A percentile compares a stretch with the other conserved stretches of the same genome.
phyloP scores from a whole-genome alignment of 2,888 invertebrate genomes.

The Saturnia pavonia region DNA sequence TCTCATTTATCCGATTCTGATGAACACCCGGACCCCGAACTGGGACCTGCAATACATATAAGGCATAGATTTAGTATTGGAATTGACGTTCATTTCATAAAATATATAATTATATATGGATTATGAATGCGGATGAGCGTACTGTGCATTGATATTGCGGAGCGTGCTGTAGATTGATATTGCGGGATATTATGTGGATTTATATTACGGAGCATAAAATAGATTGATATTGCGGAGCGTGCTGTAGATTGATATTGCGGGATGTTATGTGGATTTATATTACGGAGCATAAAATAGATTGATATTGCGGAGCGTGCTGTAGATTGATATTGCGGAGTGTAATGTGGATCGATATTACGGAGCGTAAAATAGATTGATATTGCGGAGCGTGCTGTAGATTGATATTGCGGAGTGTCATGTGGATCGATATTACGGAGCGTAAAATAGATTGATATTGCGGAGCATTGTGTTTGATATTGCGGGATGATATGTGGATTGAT shows the following conservation, averaged over 20 bases:
- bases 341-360: neutral
- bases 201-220: no score
- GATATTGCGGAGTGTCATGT: no score
- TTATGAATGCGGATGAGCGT: neutral
- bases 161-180: neutral
- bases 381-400: no score
- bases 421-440: no score
- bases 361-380: neutral
- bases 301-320: neutral
- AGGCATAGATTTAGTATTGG: constrained; percentile 17
- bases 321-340: neutral
- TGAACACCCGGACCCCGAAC: constrained; percentile 84
- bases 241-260: no score
- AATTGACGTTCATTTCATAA: neutral
- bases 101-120: no score
- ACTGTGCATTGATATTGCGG: neutral
- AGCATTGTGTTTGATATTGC: no score
- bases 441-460: no score
- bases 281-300: no score
- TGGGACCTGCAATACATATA: constrained; percentile 70
- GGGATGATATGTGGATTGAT: no score
- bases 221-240: neutral
- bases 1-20: constrained; percentile 80
- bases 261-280: no score
- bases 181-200: neutral